phyloP scores from a whole-genome alignment of 2,797 vertebrate species.

The Neoniphon sammara region DNA sequence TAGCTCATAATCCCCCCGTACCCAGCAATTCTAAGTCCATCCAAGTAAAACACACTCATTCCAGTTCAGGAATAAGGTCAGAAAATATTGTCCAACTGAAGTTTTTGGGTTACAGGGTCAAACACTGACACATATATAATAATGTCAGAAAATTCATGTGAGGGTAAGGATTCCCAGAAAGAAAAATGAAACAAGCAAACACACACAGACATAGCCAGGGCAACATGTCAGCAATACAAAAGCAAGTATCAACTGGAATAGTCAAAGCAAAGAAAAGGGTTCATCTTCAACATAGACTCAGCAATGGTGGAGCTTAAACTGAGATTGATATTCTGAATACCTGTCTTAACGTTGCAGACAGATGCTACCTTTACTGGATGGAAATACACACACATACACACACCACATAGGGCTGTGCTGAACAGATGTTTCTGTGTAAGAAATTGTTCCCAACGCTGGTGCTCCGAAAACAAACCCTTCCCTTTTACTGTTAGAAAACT shows the following conservation, averaged over 20 bases:
- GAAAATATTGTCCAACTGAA: neutral
- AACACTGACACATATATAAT: neutral
- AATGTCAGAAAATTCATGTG: neutral
- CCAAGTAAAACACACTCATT: neutral
- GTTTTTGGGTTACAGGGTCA: neutral
- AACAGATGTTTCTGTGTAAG: constrained; percentile 22
- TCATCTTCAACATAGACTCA: too few relatives aligned
- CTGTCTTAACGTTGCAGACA: neutral
- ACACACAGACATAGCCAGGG: too few relatives aligned
- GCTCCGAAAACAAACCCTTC: neutral
- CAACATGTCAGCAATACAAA: too few relatives aligned
- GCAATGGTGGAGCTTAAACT: constrained; percentile 9
- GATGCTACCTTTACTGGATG: neutral
- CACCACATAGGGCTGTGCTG: neutral
- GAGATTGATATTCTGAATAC: constrained; percentile 1
- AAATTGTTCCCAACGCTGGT: constrained; percentile 18
- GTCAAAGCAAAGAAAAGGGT: too few relatives aligned
- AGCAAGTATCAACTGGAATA: too few relatives aligned
- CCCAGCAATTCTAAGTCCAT: neutral
- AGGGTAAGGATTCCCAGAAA: neutral
- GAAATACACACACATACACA: neutral
- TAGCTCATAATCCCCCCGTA: neutral
- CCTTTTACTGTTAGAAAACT: neutral
- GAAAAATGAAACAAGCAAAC: neutral
- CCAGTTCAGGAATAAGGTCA: neutral